Evolutionary conservation across 2,113 vertebrate genomes (phyloP).

Genomic region (Saimiri boliviensis): DNA sequence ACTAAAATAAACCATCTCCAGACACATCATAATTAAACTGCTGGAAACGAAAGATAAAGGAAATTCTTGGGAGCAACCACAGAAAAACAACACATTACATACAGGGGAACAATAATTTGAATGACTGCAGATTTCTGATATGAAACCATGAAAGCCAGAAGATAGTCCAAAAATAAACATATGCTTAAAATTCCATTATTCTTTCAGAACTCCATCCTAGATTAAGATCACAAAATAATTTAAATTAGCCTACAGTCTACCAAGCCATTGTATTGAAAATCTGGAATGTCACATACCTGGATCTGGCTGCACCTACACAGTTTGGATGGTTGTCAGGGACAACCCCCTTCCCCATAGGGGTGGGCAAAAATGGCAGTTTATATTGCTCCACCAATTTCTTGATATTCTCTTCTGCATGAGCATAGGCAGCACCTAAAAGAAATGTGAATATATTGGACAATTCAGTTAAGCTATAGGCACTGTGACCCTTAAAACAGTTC

Average conservation of each 20-base stretch:
- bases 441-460: conserved; percentile 36
- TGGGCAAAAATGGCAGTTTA: conserved; percentile 94
- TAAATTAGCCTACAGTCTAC: neutral
- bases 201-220: conserved; percentile 2
- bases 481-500: neutral
- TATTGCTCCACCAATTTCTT: conserved; percentile 89
- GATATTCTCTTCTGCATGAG: conserved; percentile 89
- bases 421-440: conserved; percentile 92
- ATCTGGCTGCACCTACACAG: conserved; percentile 95
- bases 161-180: neutral
- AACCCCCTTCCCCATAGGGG: conserved; percentile 98
- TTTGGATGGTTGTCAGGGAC: conserved; percentile 93
- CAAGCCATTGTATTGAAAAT: conserved; percentile 40
- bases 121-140: neutral
- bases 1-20: neutral
- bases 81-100: neutral
- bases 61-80: neutral
- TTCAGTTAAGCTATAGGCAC: neutral
- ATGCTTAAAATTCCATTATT: neutral
- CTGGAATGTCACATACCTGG: conserved; percentile 85
- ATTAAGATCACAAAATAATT: neutral
- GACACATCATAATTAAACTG: conserved; percentile 15
- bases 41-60: conserved; percentile 26
- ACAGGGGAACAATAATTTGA: neutral
- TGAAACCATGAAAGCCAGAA: neutral